phyloP scores from a whole-genome alignment of 2,797 vertebrate genomes.

The Zenarchopterus dispar region DNA sequence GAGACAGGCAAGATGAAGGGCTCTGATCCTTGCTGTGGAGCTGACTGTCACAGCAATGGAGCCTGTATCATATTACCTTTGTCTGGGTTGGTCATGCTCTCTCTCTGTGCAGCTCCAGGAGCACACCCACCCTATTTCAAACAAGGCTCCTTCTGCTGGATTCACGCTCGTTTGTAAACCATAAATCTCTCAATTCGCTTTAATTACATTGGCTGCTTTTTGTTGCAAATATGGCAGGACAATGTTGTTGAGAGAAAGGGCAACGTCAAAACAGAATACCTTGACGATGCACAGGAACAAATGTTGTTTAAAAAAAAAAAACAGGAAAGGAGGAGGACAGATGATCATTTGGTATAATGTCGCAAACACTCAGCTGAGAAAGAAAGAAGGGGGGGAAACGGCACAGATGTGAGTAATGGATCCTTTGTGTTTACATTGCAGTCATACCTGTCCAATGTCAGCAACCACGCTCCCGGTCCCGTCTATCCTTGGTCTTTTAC shows the following conservation, averaged over 20 bases:
- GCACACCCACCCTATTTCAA: slow-evolving; percentile 19
- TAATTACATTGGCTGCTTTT: slow-evolving; percentile 2
- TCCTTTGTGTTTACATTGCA: slow-evolving; percentile 26
- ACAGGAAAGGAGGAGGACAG: slow-evolving; percentile 5
- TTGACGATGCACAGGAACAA: slow-evolving; percentile 57
- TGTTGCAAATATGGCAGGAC: slow-evolving; percentile 53
- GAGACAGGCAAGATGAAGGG: slow-evolving; percentile 47
- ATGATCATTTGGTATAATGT: slow-evolving; percentile 3
- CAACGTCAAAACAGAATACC: slow-evolving; percentile 54
- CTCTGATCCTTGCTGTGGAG: slow-evolving; percentile 68
- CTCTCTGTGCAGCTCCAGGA: slow-evolving; percentile 32
- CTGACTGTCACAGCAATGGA: slow-evolving; percentile 72
- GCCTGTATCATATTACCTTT: slow-evolving; percentile 81
- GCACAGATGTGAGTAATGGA: neutral
- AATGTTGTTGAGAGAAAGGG: slow-evolving; percentile 30
- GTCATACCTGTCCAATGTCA: slow-evolving; percentile 81
- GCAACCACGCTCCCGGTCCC: slow-evolving; percentile 70
- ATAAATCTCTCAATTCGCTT: neutral
- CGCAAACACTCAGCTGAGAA: slow-evolving; percentile 6
- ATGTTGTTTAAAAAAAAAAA: slow-evolving; percentile 33
- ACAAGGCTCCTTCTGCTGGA: slow-evolving; percentile 1
- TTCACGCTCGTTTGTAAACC: neutral
- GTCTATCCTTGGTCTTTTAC: slow-evolving; percentile 83
- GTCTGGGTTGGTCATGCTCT: slow-evolving; percentile 67
- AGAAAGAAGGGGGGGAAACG: too few species aligned